These are phyloP conservation scores for Hipposideros larvatus DNA, from an alignment of 2,797 vertebrate species.

Conservation along the genomic window DNA sequence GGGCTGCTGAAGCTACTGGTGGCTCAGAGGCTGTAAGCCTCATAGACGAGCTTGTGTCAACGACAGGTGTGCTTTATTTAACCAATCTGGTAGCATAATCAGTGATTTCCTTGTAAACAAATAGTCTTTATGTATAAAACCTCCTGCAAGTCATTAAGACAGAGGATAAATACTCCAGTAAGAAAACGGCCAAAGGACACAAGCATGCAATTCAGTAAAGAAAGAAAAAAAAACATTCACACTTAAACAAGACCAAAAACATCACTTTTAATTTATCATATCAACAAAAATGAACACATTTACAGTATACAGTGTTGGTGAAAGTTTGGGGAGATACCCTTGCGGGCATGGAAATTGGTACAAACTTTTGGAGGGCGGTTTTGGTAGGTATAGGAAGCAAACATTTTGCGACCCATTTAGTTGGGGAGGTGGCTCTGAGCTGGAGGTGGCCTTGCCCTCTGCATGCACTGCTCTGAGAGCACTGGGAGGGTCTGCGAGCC, in stretches of 20 bases:
- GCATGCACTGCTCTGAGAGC: background rate
- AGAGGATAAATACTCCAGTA: background rate
- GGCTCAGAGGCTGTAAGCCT: background rate
- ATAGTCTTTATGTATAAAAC: background rate
- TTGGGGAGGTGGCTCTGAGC: background rate
- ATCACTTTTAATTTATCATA: background rate
- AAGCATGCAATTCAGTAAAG: background rate
- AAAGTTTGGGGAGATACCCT: background rate
- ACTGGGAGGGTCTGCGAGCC: background rate
- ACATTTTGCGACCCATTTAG: background rate
- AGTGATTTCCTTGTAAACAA: background rate
- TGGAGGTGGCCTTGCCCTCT: background rate
- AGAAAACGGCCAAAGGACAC: background rate
- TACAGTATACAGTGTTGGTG: background rate
- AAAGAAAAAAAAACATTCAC: background rate
- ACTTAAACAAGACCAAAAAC: background rate
- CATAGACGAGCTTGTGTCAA: background rate
- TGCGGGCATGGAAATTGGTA: background rate
- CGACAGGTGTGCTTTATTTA: background rate
- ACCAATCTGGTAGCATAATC: background rate
- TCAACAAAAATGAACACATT: background rate
- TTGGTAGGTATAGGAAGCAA: background rate
- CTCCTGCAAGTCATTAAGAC: background rate
- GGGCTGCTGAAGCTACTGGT: background rate
- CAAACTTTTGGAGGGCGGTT: background rate